Evolutionary conservation across 2,888 invertebrate genomes (phyloP).

Genomic region (Scelioninae gen. 1): DNA sequence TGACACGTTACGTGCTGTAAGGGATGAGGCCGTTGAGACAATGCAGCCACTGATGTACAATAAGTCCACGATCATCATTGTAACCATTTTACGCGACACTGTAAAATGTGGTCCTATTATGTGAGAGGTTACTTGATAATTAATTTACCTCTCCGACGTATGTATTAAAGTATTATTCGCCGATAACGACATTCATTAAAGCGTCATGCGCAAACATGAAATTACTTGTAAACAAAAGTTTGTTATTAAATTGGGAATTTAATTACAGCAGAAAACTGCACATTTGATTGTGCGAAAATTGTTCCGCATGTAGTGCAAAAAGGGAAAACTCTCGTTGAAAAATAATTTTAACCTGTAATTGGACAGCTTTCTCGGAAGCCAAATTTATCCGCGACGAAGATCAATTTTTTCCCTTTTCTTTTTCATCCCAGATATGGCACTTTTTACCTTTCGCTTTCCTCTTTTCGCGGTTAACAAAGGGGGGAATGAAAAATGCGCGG

Average conservation of each 20-base stretch:
- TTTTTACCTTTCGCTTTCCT: conserved; percentile 2
- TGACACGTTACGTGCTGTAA: conserved; percentile 75
- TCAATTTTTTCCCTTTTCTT: background rate
- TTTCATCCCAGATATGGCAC: background rate
- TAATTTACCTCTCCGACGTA: conserved; percentile 55
- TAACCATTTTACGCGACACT: conserved; percentile 56
- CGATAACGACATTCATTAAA: conserved; percentile 36
- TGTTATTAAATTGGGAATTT: conserved; percentile 28
- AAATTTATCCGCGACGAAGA: background rate
- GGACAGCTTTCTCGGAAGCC: background rate
- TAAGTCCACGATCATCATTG: conserved; percentile 63
- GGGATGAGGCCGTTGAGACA: conserved; percentile 61
- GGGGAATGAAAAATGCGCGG: conserved; percentile 11
- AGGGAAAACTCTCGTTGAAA: too few relatives aligned
- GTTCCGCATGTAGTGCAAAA: too few relatives aligned
- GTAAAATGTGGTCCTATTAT: conserved; percentile 55
- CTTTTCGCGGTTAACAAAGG: conserved; percentile 10
- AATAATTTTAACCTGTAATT: background rate
- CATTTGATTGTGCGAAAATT: conserved; percentile 9
- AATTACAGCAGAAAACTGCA: conserved; percentile 2
- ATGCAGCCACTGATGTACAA: conserved; percentile 64
- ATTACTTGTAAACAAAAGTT: conserved; percentile 37
- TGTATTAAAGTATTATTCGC: conserved; percentile 49
- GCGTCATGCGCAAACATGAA: conserved; percentile 16
- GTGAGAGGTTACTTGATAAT: conserved; percentile 64